A percentile compares a stretch with the other conserved stretches of the same genome.
These are phyloP conservation scores for Ditylenchus weischeri DNA, from an alignment of 2,888 invertebrate genomes.

Conservation along the genomic window DNA sequence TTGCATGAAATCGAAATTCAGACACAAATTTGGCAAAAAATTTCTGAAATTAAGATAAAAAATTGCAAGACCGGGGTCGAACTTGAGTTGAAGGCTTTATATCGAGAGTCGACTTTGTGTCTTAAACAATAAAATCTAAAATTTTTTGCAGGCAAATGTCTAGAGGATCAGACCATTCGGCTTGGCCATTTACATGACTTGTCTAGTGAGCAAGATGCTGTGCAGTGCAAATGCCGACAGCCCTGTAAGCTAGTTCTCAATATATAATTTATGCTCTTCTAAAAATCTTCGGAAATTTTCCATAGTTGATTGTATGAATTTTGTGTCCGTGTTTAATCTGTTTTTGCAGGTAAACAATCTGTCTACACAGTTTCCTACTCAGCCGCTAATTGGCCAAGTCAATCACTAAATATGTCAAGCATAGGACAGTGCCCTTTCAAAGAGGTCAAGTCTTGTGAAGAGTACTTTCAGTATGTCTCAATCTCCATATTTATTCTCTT, in stretches of 20 bases:
- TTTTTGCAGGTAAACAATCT: conserved; percentile 24
- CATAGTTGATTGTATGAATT: too few species aligned
- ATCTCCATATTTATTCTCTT: too few species aligned
- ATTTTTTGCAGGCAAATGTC: conserved; percentile 43
- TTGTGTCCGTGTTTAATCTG: conserved; percentile 22
- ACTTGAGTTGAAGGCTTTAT: too few species aligned
- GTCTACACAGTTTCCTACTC: conserved; percentile 49
- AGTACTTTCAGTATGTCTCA: conserved; percentile 45
- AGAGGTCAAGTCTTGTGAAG: conserved; percentile 46
- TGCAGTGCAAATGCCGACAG: conserved; percentile 45
- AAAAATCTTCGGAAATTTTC: too few species aligned
- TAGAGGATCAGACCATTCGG: conserved; percentile 49
- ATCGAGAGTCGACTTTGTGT: too few species aligned
- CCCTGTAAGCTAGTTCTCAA: conserved; percentile 45
- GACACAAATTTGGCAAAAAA: too few species aligned
- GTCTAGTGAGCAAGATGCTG: too few species aligned
- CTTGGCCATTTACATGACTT: conserved; percentile 36
- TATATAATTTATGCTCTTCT: too few species aligned
- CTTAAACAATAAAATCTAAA: too few species aligned
- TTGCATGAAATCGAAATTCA: too few species aligned
- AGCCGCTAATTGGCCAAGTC: conserved; percentile 55
- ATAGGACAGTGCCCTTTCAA: conserved; percentile 44
- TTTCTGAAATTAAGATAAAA: too few species aligned
- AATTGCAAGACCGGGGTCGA: too few species aligned
- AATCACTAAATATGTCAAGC: conserved; percentile 45